Conservation (phyloP, 2,888 invertebrate genomes). For the Baccha elongata region DNA sequence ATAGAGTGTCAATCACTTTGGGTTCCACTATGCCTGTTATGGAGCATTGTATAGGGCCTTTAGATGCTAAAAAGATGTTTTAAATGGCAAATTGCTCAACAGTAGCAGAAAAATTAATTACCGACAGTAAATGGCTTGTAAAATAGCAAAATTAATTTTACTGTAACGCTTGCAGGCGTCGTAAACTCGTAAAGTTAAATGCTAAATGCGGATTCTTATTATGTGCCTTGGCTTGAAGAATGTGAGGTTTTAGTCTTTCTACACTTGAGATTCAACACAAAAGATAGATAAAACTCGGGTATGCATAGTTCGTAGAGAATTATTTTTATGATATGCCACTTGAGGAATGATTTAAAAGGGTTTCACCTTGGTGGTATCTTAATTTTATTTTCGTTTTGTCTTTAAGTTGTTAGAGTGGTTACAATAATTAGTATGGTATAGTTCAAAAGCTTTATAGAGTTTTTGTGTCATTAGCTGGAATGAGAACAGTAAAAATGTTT, state of each 20-base stretch:
- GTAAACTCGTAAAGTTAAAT: no score
- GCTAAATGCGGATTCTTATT: conserved; percentile 33
- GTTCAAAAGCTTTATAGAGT: not conserved
- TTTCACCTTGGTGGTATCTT: conserved; percentile 34
- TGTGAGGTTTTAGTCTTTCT: not conserved
- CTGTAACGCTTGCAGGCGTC: conserved; percentile 70
- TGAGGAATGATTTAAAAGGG: conserved; percentile 66
- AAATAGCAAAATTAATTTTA: conserved; percentile 73
- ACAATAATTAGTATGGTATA: no score
- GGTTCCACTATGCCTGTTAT: not conserved
- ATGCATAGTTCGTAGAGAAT: conserved; percentile 30
- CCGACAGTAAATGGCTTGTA: conserved; percentile 68
- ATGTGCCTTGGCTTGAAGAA: conserved; percentile 24
- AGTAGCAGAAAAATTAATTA: conserved; percentile 70
- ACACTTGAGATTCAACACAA: not conserved
- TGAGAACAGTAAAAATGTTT: conserved; percentile 12
- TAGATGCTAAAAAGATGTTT: conserved; percentile 27
- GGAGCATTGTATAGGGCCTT: not conserved
- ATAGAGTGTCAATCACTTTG: conserved; percentile 67
- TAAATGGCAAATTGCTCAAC: conserved; percentile 68
- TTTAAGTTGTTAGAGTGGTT: not conserved
- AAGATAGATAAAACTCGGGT: not conserved
- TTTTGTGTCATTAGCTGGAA: not conserved
- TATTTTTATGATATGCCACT: conserved; percentile 69
- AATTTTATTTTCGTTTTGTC: not conserved